Percentiles rank a stretch among this genome's conserved stretches.
These are phyloP conservation scores for Chloebia gouldiae DNA, from an alignment of 2,113 vertebrate species.

Conservation along the genomic window DNA sequence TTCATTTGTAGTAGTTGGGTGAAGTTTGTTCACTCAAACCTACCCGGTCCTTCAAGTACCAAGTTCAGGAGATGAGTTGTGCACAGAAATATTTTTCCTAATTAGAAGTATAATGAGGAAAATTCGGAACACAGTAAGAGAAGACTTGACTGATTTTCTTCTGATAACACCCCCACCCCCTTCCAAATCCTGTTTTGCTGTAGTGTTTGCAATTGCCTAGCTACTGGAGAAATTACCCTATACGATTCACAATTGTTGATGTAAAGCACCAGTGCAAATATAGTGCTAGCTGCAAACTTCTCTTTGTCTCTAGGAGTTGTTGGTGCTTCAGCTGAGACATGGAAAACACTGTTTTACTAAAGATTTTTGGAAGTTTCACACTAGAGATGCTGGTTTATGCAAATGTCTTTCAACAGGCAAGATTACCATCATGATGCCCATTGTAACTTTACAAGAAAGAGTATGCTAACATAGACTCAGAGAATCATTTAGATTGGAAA, in stretches of 20 bases:
- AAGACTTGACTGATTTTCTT: neutral
- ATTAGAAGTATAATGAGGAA: neutral
- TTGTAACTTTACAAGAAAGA: neutral
- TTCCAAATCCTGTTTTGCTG: neutral
- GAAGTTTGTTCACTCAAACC: fast-evolving
- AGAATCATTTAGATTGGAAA: neutral
- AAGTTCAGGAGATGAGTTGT: neutral
- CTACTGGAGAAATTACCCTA: neutral
- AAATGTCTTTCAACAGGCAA: neutral
- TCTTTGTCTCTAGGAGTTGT: neutral
- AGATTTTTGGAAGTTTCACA: neutral
- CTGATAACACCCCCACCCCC: no score
- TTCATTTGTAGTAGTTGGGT: neutral
- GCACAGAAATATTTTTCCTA: neutral
- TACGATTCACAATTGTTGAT: neutral
- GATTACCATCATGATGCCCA: neutral
- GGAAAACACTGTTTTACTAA: neutral
- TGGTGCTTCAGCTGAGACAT: neutral
- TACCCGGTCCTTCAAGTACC: neutral
- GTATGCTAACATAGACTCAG: neutral
- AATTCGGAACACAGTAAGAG: neutral
- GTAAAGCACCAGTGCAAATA: neutral
- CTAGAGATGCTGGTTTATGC: neutral
- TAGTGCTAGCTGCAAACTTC: neutral
- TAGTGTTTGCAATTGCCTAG: neutral